Evolutionary conservation across 2,113 vertebrate species (phyloP).

Genomic region (Chlamydotis undulata): DNA sequence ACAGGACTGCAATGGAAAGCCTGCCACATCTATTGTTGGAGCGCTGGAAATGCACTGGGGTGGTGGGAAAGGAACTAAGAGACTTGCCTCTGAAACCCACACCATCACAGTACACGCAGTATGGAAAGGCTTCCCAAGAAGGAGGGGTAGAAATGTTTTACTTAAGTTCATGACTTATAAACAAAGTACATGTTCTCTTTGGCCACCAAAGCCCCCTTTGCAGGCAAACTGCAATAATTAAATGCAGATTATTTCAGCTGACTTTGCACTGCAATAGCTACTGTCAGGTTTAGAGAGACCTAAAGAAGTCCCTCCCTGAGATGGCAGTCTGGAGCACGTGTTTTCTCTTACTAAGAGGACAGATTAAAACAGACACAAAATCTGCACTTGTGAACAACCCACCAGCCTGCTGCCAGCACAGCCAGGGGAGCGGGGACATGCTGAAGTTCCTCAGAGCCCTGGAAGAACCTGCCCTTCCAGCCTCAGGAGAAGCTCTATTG

Average conservation of each 20-base stretch:
- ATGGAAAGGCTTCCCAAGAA: background rate
- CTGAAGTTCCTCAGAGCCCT: background rate
- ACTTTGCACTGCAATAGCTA: background rate
- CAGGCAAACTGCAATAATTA: background rate
- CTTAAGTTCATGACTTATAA: background rate
- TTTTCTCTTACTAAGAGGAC: background rate
- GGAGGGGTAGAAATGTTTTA: background rate
- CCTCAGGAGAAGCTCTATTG: background rate
- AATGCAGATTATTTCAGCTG: background rate
- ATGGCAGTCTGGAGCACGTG: background rate
- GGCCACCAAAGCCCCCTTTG: background rate
- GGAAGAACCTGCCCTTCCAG: background rate
- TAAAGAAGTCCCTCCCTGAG: background rate
- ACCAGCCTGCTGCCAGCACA: background rate
- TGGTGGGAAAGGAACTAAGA: background rate
- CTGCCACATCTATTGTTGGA: background rate
- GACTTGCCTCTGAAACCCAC: background rate
- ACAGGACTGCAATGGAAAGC: background rate
- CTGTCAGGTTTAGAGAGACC: background rate
- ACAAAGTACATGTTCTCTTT: background rate
- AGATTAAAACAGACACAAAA: background rate
- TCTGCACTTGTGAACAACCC: background rate
- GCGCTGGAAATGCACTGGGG: rapidly evolving
- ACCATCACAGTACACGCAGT: rapidly evolving
- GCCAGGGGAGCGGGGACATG: background rate